These are phyloP conservation scores for Agapornis roseicollis DNA, from an alignment of 2,113 vertebrate species.

Conservation along the genomic window DNA sequence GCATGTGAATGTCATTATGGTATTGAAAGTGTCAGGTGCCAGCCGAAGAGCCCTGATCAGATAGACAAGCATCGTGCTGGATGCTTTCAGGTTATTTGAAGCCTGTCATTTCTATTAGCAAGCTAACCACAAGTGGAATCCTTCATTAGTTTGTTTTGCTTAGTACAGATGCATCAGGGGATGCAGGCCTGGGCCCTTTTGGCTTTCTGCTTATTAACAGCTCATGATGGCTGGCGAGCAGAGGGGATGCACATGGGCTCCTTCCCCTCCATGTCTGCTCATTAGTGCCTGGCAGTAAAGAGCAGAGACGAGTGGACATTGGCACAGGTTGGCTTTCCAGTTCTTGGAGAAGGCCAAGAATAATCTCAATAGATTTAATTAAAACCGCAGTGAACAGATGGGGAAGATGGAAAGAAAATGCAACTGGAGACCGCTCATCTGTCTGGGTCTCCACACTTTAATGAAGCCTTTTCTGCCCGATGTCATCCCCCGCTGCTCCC, in stretches of 20 bases:
- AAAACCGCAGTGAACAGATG: constrained; percentile 96
- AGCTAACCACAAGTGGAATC: constrained; percentile 77
- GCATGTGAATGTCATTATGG: constrained; percentile 80
- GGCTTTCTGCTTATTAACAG: constrained; percentile 90
- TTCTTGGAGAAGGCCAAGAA: constrained; percentile 82
- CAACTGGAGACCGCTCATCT: constrained; percentile 93
- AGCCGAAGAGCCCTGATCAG: constrained; percentile 78
- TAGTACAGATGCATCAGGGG: constrained; percentile 53
- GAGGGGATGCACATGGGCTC: constrained; percentile 57
- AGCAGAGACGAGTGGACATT: constrained; percentile 88
- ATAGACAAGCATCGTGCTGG: constrained; percentile 76
- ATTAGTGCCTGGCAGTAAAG: constrained; percentile 92
- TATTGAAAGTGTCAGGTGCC: constrained; percentile 82
- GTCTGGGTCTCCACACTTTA: constrained; percentile 82
- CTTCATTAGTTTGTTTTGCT: constrained; percentile 81
- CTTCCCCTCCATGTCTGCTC: constrained; percentile 78
- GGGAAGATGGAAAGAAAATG: constrained; percentile 89
- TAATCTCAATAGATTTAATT: constrained; percentile 99
- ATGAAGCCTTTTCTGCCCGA: constrained; percentile 83
- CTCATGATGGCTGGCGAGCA: constrained; percentile 88
- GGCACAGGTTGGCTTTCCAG: constrained; percentile 81
- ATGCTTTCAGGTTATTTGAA: constrained; percentile 80
- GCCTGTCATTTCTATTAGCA: constrained; percentile 84
- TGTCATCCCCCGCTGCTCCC: constrained; percentile 49
- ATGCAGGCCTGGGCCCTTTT: constrained; percentile 76